These are phyloP conservation scores for Toxotes lorentzi DNA, from an alignment of 2,797 vertebrate genomes.

Conservation along the genomic window DNA sequence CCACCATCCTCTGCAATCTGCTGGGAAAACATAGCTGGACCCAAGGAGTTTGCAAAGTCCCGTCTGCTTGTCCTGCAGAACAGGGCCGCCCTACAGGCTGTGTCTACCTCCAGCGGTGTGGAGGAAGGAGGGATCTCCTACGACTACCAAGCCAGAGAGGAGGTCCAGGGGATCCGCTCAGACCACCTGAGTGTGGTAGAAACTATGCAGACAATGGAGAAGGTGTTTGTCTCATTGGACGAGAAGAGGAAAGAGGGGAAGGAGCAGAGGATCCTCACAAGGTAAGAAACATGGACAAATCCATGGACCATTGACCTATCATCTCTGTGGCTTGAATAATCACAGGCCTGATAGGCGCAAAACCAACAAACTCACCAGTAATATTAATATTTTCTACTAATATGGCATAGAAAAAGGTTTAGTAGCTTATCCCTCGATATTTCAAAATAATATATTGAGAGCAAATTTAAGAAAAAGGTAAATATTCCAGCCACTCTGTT, in stretches of 20 bases:
- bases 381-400: background rate
- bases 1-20: slow-evolving; percentile 80
- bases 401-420: background rate
- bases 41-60: slow-evolving; percentile 83
- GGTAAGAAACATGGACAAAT: slow-evolving; percentile 72
- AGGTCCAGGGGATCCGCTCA: slow-evolving; percentile 77
- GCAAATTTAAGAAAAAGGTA: background rate
- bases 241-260: slow-evolving; percentile 82
- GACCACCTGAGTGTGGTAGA: slow-evolving; percentile 79
- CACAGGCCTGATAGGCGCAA: background rate
- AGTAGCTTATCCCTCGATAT: background rate
- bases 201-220: slow-evolving; percentile 82
- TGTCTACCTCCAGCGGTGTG: slow-evolving; percentile 80
- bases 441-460: background rate
- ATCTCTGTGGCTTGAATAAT: slow-evolving; percentile 1
- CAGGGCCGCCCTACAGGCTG: slow-evolving; percentile 82
- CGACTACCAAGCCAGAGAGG: slow-evolving; percentile 80
- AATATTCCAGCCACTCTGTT: background rate
- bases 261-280: slow-evolving; percentile 70
- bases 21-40: slow-evolving; percentile 82
- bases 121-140: slow-evolving; percentile 81
- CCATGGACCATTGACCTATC: background rate
- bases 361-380: background rate
- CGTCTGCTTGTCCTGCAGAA: slow-evolving; percentile 87
- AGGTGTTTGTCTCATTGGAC: slow-evolving; percentile 82